Evolutionary conservation across 2,113 vertebrate species (phyloP), one percentile per base, ranked within the genome.

Genomic region (Anas platyrhynchos): DNA sequence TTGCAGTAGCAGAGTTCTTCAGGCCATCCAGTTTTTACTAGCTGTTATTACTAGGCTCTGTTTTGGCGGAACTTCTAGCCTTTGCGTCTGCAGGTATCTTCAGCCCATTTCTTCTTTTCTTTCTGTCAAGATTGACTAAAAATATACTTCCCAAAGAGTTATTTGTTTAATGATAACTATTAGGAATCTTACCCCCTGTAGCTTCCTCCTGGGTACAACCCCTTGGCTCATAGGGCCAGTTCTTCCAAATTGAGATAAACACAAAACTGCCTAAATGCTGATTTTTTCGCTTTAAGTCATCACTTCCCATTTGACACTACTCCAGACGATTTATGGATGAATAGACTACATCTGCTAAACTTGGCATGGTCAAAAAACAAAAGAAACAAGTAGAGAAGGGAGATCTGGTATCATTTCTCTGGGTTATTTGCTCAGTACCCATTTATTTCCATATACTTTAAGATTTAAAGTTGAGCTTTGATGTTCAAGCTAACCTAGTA

Each of bases 401-500:
- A 10, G 73, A 66, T 61, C 18, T 58, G 26, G 32, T 5, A 31
- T 54, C 4, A 11, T 11, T 4, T 27, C 2, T 56, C 11, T 21
- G 4, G 7, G 41, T 32, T 71, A 52, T 38, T 77, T 0, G 0
- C 50, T 81, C 78, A 77, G 14, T 48, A 66, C 6, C 4, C 4
- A 56, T 66, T 84, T 78, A 67, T 2, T 84, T 89, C 7, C 5
- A 25, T 27, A 58, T 23, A 11, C 18, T 65, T 66, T 67, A 62
- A 52, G 11, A 85, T 71, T 66, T 90, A 13, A 56, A 10, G 2
- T 46, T 74, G 17, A 62, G 83, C 68, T 36, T 76, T 6, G 23
- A 48, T 41, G 6, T 25, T 77, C 41, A 56, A 56, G 34, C 2
- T 22, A 29, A 56, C 15, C 4, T 5, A 77, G 0, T 65, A 84